A percentile compares a stretch with the other conserved stretches of the same genome.
These are phyloP conservation scores for Oligia strigilis DNA, from an alignment of 2,888 invertebrate genomes.

Conservation along the genomic window DNA sequence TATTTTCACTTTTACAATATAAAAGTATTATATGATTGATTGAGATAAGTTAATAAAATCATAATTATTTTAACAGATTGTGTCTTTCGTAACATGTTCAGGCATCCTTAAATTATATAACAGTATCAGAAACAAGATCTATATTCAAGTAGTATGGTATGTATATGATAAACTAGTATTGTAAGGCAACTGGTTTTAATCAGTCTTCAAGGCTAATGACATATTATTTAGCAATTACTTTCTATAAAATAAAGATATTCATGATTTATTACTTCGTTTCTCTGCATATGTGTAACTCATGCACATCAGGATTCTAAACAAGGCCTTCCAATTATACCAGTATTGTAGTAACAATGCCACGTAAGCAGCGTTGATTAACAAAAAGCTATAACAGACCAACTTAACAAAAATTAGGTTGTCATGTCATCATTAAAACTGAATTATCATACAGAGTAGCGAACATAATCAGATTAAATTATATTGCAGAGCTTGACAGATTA, in stretches of 20 bases:
- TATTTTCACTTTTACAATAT: too few species aligned
- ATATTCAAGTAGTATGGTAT: constrained; percentile 8
- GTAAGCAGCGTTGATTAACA: neutral
- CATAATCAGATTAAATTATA: constrained; percentile 45
- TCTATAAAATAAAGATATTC: constrained; percentile 33
- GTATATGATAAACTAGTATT: constrained; percentile 47
- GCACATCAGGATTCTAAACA: neutral
- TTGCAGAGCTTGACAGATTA: constrained; percentile 39
- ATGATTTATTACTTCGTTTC: neutral
- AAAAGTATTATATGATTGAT: neutral
- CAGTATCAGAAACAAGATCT: constrained; percentile 27
- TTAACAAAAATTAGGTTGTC: neutral
- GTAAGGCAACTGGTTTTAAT: constrained; percentile 48
- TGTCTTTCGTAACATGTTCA: neutral
- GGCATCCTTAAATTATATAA: constrained; percentile 10
- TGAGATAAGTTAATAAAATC: neutral
- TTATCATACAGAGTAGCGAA: neutral
- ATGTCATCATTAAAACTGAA: constrained; percentile 2
- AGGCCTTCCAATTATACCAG: neutral
- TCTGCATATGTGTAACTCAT: neutral
- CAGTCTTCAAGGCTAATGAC: constrained; percentile 47
- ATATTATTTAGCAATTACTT: constrained; percentile 41
- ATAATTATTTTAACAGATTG: neutral
- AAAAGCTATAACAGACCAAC: neutral
- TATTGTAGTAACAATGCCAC: neutral